A percentile compares a stretch with the other conserved stretches of the same genome.
Evolutionary conservation across 2,113 vertebrate species (phyloP).

Genomic region (Gallinago media): DNA sequence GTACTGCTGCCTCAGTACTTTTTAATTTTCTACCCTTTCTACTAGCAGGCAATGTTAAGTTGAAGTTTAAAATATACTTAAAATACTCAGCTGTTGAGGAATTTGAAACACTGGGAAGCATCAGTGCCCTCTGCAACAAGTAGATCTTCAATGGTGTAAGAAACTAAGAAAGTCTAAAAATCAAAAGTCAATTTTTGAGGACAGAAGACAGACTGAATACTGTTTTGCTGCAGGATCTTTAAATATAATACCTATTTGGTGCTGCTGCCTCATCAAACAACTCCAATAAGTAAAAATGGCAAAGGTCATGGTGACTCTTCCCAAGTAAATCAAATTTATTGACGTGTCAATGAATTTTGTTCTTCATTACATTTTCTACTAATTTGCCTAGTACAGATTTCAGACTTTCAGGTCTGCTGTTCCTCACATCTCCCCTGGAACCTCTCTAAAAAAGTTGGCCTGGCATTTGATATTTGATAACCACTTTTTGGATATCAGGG

Average conservation of each 20-base stretch:
- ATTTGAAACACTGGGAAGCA: background rate
- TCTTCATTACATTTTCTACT: background rate
- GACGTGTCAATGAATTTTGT: background rate
- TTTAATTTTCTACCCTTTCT: background rate
- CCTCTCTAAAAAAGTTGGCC: background rate
- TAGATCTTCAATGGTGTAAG: background rate
- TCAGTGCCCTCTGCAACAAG: background rate
- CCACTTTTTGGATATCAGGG: background rate
- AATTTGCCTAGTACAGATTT: background rate
- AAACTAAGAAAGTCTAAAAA: background rate
- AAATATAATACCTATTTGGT: background rate
- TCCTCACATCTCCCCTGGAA: background rate
- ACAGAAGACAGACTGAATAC: background rate
- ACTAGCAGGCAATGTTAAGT: background rate
- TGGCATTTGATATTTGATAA: background rate
- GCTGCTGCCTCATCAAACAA: background rate
- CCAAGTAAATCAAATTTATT: conserved; percentile 4
- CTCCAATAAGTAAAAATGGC: background rate
- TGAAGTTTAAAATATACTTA: background rate
- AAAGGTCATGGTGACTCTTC: background rate
- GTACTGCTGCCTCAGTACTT: background rate
- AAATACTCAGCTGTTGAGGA: background rate
- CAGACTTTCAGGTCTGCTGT: background rate
- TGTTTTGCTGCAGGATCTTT: background rate
- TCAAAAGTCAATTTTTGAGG: background rate